Base-by-base conservation (phyloP, 1,140 invertebrate species). In the Eurosta solidaginis region DNA sequence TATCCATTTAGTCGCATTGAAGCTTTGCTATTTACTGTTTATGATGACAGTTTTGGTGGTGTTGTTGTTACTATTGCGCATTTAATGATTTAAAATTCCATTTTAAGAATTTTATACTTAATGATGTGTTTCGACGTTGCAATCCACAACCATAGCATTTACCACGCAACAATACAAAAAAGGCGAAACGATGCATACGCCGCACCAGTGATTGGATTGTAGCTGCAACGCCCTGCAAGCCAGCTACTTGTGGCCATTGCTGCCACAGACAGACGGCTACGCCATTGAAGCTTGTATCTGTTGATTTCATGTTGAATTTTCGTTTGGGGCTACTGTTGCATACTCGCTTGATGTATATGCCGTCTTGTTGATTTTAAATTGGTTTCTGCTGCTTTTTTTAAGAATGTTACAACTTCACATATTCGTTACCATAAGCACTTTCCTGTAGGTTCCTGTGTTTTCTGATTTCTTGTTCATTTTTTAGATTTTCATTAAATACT, bases 91-190 rank as follows among this genome's bases (percentile, higher is more conserved):
- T 87, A 87, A 87, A 87, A 87, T 87, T 87, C 86, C 86, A 87
- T 87, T 87, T 87, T 87, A 84, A 87, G 86, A 87, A 87, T 87
- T 87, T 87, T 87, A 86, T 87, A 87, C 84, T 87, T 87, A 87
- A 87, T 87, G 86, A 87, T 87, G 86, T 87, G 86, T 87, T 87
- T 87, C 82, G 29, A 82, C 83, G 82, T 29, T 59, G 52, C 14
- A 59, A 10, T 27, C 52, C 73, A 33, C 36, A 25, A 25, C 45
- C 14, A 12, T 29, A 17, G 54, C 54, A 3, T 33, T 33, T 17
- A 17, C 54, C 54, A 22, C 33, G 25, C 29, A 27, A 36, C 59
- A 36, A 20, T 40, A n/a, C 17, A 29, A 68, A 40, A 5, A 27
- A 40, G n/a, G 36, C 36, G 45, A 68, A 68, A 40, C 7, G n/a